phyloP scores from a whole-genome alignment of 2,797 vertebrate species.

The Pelobates cultripes region DNA sequence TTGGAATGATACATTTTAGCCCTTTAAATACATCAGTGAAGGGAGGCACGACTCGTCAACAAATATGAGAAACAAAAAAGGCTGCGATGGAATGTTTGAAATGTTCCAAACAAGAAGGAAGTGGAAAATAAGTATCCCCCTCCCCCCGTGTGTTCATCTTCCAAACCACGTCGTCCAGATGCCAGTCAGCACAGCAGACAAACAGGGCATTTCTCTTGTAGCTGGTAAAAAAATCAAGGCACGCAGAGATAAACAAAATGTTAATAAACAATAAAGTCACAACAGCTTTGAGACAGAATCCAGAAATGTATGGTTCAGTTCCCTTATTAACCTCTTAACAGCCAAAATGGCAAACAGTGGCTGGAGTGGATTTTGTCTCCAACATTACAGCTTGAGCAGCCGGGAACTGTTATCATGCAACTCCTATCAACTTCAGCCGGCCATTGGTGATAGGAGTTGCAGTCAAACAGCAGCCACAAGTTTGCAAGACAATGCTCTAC shows the following conservation, averaged over 20 bases:
- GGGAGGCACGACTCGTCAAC: conserved; percentile 12
- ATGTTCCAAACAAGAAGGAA: neutral
- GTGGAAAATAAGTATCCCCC: neutral
- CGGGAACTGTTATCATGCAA: too few relatives aligned
- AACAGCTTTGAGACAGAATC: neutral
- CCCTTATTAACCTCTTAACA: neutral
- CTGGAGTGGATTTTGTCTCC: neutral
- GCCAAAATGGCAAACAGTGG: neutral
- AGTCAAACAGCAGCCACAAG: neutral
- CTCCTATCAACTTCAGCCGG: neutral
- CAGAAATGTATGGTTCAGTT: neutral
- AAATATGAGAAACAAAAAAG: neutral
- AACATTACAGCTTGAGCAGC: neutral
- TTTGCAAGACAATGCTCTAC: neutral
- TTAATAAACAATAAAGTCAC: neutral
- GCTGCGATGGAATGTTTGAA: conserved; percentile 47
- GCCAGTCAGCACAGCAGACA: conserved; percentile 7
- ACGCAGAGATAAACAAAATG: neutral
- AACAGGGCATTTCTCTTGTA: neutral
- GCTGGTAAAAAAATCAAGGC: neutral
- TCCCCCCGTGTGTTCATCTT: neutral
- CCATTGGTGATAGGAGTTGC: neutral
- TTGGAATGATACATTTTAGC: conserved; percentile 21
- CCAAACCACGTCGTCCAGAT: neutral
- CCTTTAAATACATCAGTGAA: conserved; percentile 6